Evolutionary conservation across 2,888 invertebrate species (phyloP).

Genomic region (Autographa pulchrina): DNA sequence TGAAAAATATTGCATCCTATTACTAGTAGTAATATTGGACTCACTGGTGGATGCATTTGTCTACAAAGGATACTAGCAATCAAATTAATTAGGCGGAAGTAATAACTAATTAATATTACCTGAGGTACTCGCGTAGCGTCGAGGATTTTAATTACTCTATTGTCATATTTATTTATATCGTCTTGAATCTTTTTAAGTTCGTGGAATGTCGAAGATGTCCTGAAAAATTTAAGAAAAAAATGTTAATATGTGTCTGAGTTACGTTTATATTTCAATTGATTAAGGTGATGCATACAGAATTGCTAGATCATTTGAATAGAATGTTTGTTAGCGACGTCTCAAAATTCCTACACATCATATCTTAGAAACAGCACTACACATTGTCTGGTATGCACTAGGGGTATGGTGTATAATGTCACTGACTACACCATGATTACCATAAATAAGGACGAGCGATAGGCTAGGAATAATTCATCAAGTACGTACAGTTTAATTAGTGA

Average conservation of each 20-base stretch:
- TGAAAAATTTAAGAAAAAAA: constrained; percentile 67
- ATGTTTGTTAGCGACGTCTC: not conserved
- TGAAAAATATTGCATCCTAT: not conserved
- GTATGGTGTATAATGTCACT: constrained; percentile 3
- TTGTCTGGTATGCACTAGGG: not conserved
- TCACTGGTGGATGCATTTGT: not conserved
- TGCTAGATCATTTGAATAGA: not conserved
- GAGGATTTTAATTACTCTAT: constrained; percentile 79
- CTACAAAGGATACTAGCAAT: not conserved
- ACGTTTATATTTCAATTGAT: not conserved
- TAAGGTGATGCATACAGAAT: not conserved
- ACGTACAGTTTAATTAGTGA: constrained; percentile 90
- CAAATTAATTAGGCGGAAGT: not conserved
- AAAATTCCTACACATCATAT: not conserved
- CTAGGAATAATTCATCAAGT: constrained; percentile 51
- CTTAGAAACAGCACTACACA: not conserved
- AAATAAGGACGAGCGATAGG: constrained; percentile 51
- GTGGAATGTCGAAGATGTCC: constrained; percentile 88
- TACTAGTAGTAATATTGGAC: too few species aligned
- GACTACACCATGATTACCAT: constrained; percentile 26
- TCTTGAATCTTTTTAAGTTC: constrained; percentile 89
- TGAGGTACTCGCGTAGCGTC: constrained; percentile 74
- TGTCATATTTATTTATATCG: constrained; percentile 82
- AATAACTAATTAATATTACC: constrained; percentile 60
- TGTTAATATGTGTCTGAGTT: not conserved